Evolutionary conservation across 64 coral and sea anemone species (phyloP), one percentile per base, ranked within the genome.

Genomic region (Stylophora pistillata): DNA sequence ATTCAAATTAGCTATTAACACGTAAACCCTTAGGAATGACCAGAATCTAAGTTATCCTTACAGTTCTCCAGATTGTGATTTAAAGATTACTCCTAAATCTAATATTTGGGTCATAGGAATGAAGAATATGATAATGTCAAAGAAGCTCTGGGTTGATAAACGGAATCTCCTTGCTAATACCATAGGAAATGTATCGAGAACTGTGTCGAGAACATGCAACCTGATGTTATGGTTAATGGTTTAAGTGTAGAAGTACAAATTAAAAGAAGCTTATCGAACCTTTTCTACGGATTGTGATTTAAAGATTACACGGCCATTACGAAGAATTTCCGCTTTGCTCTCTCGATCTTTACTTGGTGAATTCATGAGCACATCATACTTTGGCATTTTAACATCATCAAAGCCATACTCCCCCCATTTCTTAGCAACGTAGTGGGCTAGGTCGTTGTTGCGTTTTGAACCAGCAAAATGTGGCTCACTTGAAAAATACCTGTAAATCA

Each of bases 341-440:
- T 68, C 56, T 15, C 53, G 78, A 26, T 83, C 30, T 29, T 58
- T 66, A 4, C 72, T 58, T 25, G 94, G 94, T 10, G 83, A 85
- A 23, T 80, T 91, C 37, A 92, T 30, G 3, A 91, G 77, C 13
- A 95, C 94, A 65, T 92, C 75, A 21, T 95, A 95, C 23, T 80
- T 88, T 15, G 89, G 34, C 56, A 92, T 82, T 70, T 88, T 86
- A 20, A 92, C 89, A 30, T 92, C 21, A 72, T 95, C 89, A 72
- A 95, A 95, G 54, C 94, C 94, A 72, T 83, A 76, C 23, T 91
- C 60, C 41, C 17, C 85, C 94, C 94, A 95, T 72, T 88, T 61
- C n/a, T 88, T 56, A 32, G 78, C 73, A 31, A 95, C 89, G 28
- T 91, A 11, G 28, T 54, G 59, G 53, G 86, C 94, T 56, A 95